These are phyloP conservation scores for Cercopithecus neglectus DNA, from an alignment of 2,797 vertebrate species.

Conservation along the genomic window DNA sequence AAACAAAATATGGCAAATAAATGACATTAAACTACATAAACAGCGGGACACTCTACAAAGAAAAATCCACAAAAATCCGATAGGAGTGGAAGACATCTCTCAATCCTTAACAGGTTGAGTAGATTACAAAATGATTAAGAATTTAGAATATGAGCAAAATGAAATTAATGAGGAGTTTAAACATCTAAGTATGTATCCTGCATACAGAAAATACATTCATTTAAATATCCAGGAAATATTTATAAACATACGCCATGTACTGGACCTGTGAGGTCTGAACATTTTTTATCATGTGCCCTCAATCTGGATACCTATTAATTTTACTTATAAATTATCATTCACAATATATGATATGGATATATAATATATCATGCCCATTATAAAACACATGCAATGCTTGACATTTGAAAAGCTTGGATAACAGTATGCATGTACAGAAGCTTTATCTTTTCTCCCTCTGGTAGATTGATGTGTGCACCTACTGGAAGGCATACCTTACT, in stretches of 20 bases:
- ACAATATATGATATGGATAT: accelerated
- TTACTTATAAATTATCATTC: neutral
- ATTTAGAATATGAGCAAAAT: neutral
- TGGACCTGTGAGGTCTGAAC: accelerated
- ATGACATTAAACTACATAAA: neutral
- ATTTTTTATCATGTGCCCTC: accelerated
- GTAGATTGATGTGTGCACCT: accelerated
- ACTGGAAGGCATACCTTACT: accelerated
- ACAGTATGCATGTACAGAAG: accelerated
- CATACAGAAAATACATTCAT: neutral
- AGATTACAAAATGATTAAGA: neutral
- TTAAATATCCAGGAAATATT: neutral
- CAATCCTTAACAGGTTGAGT: neutral
- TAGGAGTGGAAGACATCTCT: neutral
- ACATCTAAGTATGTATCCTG: too few relatives aligned
- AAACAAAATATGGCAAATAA: neutral
- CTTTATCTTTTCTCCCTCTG: neutral
- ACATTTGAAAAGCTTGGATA: accelerated
- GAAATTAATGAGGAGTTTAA: neutral
- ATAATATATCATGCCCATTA: accelerated
- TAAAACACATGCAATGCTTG: neutral
- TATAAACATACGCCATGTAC: neutral
- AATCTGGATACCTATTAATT: accelerated
- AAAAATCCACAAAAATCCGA: neutral
- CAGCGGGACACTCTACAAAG: neutral